Evolutionary conservation across 2,888 invertebrate genomes (phyloP).

Genomic region (Chrysolina americana): DNA sequence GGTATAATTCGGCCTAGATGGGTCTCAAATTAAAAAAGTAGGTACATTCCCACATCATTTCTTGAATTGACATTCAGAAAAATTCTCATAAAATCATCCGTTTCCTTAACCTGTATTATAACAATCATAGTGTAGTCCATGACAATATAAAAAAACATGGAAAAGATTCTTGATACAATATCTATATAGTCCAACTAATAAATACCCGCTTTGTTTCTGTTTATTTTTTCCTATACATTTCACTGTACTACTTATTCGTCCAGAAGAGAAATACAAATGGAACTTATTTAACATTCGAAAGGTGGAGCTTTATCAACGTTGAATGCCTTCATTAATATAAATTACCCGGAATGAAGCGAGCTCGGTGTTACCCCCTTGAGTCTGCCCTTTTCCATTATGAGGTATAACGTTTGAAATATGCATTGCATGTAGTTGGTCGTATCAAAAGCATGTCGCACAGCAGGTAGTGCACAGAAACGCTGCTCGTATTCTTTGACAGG

Average conservation of each 20-base stretch:
- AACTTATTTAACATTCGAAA: constrained; percentile 45
- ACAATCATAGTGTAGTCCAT: too few relatives aligned
- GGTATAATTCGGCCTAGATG: too few relatives aligned
- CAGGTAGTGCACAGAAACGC: constrained; percentile 14
- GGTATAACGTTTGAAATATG: constrained; percentile 62
- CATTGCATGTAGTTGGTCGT: constrained; percentile 52
- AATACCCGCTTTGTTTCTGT: not conserved
- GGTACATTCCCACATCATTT: too few relatives aligned
- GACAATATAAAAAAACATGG: not conserved
- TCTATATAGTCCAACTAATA: not conserved
- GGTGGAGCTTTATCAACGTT: constrained; percentile 54
- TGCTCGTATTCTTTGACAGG: constrained; percentile 10
- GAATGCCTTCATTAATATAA: constrained; percentile 63
- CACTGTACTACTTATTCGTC: not conserved
- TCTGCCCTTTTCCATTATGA: constrained; percentile 58
- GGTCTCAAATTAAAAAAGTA: too few relatives aligned
- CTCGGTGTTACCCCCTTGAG: constrained; percentile 56
- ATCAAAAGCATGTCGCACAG: constrained; percentile 38
- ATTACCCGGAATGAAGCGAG: constrained; percentile 57
- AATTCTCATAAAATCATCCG: too few relatives aligned
- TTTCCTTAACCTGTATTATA: too few relatives aligned
- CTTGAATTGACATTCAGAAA: too few relatives aligned
- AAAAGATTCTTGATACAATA: not conserved
- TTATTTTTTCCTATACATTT: constrained; percentile 9
- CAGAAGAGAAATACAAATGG: constrained; percentile 21